Conservation (phyloP, 2,888 invertebrate species). For the Cistogaster globosa region DNA sequence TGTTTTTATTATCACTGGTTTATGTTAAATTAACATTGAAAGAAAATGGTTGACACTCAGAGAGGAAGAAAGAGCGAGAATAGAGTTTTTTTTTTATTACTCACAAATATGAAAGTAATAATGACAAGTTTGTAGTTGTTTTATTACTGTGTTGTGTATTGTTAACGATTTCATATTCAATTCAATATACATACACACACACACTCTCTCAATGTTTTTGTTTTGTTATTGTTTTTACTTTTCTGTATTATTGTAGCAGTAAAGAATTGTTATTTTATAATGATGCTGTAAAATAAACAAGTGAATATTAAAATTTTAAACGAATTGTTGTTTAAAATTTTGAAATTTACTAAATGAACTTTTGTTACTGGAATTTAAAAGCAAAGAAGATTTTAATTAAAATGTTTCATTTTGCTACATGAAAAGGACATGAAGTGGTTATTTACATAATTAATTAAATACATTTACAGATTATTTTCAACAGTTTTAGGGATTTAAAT, state of each 20-base stretch:
- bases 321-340: neutral
- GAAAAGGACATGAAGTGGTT: too few relatives aligned
- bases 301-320: neutral
- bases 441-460: too few relatives aligned
- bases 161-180: too few relatives aligned
- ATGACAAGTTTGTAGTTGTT: neutral
- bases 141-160: too few relatives aligned
- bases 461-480: too few relatives aligned
- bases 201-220: neutral
- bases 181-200: too few relatives aligned
- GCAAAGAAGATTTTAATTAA: too few relatives aligned
- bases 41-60: slow-evolving; percentile 14
- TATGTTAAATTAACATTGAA: neutral
- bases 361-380: too few relatives aligned
- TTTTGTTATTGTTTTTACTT: neutral
- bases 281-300: slow-evolving; percentile 47
- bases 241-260: neutral
- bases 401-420: too few relatives aligned
- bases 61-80: slow-evolving; percentile 5
- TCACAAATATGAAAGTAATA: slow-evolving; percentile 5
- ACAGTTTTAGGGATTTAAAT: too few relatives aligned
- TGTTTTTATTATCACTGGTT: neutral
- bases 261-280: slow-evolving; percentile 4
- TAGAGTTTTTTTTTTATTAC: slow-evolving; percentile 12
- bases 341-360: too few relatives aligned